Percentiles rank a stretch among this genome's conserved stretches.
Evolutionary conservation across 2,113 vertebrate genomes (phyloP).

Genomic region (Vireo altiloquus): DNA sequence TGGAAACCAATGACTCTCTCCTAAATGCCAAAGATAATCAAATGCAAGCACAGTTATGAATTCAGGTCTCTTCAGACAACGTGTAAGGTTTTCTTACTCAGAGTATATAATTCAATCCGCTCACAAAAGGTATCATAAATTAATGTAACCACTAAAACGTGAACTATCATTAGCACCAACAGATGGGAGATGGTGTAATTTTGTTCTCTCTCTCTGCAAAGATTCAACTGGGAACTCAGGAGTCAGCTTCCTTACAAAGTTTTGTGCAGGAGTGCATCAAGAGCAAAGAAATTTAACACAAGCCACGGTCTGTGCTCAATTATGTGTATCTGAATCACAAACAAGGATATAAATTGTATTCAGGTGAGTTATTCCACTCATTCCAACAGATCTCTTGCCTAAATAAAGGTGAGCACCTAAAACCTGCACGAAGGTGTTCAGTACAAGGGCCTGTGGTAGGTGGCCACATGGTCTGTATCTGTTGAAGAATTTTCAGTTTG

Average conservation of each 20-base stretch:
- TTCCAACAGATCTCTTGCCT: neutral
- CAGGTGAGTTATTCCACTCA: neutral
- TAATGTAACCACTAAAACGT: neutral
- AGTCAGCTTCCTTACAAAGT: neutral
- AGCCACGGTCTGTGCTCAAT: neutral
- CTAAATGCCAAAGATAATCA: conserved; percentile 55
- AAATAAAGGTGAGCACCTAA: neutral
- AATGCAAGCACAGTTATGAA: neutral
- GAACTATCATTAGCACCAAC: neutral
- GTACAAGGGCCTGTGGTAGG: neutral
- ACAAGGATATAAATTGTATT: neutral
- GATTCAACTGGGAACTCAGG: neutral
- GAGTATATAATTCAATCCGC: neutral
- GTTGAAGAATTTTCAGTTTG: neutral
- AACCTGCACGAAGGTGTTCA: neutral
- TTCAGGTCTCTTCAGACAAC: neutral
- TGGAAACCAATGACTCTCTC: conserved; percentile 84
- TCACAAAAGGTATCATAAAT: neutral
- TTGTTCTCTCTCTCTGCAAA: neutral
- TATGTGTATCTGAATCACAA: neutral
- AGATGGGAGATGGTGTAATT: neutral
- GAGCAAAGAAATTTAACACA: neutral
- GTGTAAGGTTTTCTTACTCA: neutral
- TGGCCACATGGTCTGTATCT: fast-evolving
- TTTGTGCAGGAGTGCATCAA: neutral